phyloP scores from a whole-genome alignment of 2,797 vertebrate species.

The Oophaga sylvatica region DNA sequence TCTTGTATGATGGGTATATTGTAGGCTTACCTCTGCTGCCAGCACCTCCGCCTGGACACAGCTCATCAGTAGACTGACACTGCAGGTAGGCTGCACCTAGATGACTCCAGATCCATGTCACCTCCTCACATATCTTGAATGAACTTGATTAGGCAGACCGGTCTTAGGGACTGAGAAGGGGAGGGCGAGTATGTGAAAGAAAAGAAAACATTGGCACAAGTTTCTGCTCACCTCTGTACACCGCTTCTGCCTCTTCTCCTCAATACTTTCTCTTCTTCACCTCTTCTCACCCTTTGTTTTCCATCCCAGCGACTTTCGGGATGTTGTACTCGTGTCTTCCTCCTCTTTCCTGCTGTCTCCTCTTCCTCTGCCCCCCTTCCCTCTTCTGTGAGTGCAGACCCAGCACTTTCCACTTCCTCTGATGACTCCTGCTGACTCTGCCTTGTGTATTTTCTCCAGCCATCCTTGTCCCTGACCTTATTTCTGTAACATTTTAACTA shows the following conservation, averaged over 20 bases:
- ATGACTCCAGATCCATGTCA: constrained; percentile 37
- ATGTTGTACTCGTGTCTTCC: neutral
- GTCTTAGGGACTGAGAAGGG: constrained; percentile 1
- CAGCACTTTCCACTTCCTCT: constrained; percentile 54
- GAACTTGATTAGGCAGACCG: constrained; percentile 34
- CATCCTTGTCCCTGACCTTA: neutral
- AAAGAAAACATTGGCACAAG: neutral
- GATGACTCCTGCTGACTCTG: constrained; percentile 4
- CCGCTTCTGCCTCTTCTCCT: neutral
- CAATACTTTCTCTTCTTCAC: accelerated
- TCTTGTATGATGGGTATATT: neutral
- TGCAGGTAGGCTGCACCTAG: constrained; percentile 19
- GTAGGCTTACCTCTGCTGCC: constrained; percentile 9
- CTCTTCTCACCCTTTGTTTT: neutral
- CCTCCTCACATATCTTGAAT: constrained; percentile 54
- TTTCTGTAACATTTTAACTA: neutral
- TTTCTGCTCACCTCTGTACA: constrained; percentile 7
- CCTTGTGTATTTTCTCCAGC: neutral
- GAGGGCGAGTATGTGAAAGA: constrained; percentile 11
- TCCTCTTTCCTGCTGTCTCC: neutral
- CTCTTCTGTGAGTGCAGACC: constrained; percentile 24
- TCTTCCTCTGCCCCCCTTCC: constrained; percentile 36
- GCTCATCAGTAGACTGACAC: constrained; percentile 34
- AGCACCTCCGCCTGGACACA: neutral
- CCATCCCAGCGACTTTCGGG: neutral